Evolutionary conservation across 1,140 invertebrate genomes (phyloP).

Genomic region (Saccostrea echinata): DNA sequence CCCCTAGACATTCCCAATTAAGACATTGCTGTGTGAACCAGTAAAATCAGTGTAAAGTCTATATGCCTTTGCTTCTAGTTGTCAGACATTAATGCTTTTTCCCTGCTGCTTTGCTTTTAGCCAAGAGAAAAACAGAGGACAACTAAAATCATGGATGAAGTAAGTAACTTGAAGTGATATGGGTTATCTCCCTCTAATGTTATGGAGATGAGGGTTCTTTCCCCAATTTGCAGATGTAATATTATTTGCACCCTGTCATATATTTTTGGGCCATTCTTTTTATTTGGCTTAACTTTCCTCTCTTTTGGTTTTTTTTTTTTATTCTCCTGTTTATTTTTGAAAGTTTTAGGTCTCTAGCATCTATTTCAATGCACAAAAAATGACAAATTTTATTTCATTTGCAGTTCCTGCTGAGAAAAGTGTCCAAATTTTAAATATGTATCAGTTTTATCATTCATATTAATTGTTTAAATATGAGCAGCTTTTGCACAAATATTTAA

Average conservation of each 20-base stretch:
- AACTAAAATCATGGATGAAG: neutral
- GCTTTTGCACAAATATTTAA: neutral
- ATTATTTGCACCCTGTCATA: neutral
- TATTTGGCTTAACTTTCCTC: no score
- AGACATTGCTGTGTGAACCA: neutral
- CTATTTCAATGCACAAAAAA: neutral
- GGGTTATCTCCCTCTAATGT: neutral
- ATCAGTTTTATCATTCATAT: no score
- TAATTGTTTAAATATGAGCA: neutral
- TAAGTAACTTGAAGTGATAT: neutral
- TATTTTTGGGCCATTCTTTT: no score
- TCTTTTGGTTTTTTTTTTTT: neutral
- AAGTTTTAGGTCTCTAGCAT: no score
- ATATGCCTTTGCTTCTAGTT: slow-evolving; percentile 18
- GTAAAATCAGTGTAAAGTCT: neutral
- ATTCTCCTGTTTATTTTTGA: neutral
- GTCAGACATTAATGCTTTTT: slow-evolving; percentile 44
- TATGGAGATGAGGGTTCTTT: neutral
- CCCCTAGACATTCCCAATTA: neutral
- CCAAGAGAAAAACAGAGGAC: slow-evolving; percentile 33
- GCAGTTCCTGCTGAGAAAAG: neutral
- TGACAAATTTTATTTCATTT: neutral
- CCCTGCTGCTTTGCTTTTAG: slow-evolving; percentile 44
- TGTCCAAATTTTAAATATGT: no score
- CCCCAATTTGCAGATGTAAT: neutral